Conservation (phyloP, 2,888 invertebrate genomes). For the Drosophila lutescens region DNA sequence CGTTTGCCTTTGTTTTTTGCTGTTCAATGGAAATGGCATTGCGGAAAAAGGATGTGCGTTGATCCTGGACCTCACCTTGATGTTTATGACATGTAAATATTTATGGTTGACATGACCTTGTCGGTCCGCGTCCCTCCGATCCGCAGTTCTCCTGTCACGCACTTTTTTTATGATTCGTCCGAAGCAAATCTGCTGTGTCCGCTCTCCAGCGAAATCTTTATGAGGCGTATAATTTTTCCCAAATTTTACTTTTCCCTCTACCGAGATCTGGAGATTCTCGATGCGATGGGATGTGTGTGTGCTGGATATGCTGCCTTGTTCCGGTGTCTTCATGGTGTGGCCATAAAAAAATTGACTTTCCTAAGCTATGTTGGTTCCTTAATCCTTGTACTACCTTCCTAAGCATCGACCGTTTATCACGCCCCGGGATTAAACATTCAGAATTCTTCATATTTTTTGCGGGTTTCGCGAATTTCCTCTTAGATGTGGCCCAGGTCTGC, state of each 20-base stretch:
- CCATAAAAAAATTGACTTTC: conserved; percentile 76
- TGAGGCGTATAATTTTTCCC: conserved; percentile 66
- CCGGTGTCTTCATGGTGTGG: conserved; percentile 54
- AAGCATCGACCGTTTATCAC: conserved; percentile 52
- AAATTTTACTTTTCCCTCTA: conserved; percentile 55
- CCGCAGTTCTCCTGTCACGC: conserved; percentile 27
- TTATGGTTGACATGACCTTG: conserved; percentile 77
- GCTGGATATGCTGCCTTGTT: conserved; percentile 37
- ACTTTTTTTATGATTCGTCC: conserved; percentile 66
- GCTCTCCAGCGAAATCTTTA: conserved; percentile 63
- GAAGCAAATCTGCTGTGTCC: conserved; percentile 51
- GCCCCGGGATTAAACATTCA: conserved; percentile 46
- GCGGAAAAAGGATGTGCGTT: conserved; percentile 74
- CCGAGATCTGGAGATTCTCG: conserved; percentile 3
- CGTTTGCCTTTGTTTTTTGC: conserved; percentile 41
- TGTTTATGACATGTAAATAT: conserved; percentile 78
- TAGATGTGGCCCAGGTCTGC: background rate
- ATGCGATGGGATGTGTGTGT: conserved; percentile 13
- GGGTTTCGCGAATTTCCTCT: conserved; percentile 28
- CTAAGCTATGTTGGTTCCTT: conserved; percentile 56
- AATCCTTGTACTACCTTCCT: conserved; percentile 32
- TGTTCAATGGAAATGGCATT: conserved; percentile 73
- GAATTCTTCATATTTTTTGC: conserved; percentile 31
- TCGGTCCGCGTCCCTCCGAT: conserved; percentile 29
- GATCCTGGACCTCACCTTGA: conserved; percentile 64